Evolutionary conservation across 2,797 vertebrate species (phyloP).

Genomic region (Pangasius larnaudii): DNA sequence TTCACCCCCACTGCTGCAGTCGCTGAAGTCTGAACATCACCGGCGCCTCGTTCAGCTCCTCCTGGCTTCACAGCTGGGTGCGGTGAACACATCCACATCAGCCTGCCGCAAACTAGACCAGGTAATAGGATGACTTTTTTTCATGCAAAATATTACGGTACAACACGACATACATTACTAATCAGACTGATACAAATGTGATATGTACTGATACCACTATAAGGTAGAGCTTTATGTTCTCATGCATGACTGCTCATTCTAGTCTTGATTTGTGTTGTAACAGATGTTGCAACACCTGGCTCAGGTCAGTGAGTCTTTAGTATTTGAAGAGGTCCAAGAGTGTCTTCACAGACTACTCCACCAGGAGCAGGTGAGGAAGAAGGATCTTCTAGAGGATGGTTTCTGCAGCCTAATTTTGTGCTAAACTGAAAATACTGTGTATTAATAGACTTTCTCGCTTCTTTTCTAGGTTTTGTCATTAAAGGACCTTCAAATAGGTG

Average conservation of each 20-base stretch:
- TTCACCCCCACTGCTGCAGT: conserved; percentile 63
- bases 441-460: conserved; percentile 12
- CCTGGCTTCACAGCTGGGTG: conserved; percentile 79
- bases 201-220: background rate
- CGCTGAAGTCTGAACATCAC: conserved; percentile 59
- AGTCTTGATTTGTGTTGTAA: conserved; percentile 1
- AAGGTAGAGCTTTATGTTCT: background rate
- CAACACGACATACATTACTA: background rate
- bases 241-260: background rate
- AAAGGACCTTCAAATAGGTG: conserved; percentile 81
- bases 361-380: conserved; percentile 69
- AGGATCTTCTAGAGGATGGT: background rate
- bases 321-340: conserved; percentile 68
- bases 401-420: background rate
- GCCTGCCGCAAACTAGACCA: conserved; percentile 85
- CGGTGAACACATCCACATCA: conserved; percentile 74
- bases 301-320: conserved; percentile 67
- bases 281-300: conserved; percentile 78
- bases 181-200: background rate
- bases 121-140: conserved; percentile 65
- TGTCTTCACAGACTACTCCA: conserved; percentile 63
- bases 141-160: background rate
- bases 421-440: background rate
- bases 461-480: conserved; percentile 69
- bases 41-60: conserved; percentile 76